These are phyloP conservation scores for Tridacna crocea DNA, from an alignment of 2,888 invertebrate species.

Conservation along the genomic window DNA sequence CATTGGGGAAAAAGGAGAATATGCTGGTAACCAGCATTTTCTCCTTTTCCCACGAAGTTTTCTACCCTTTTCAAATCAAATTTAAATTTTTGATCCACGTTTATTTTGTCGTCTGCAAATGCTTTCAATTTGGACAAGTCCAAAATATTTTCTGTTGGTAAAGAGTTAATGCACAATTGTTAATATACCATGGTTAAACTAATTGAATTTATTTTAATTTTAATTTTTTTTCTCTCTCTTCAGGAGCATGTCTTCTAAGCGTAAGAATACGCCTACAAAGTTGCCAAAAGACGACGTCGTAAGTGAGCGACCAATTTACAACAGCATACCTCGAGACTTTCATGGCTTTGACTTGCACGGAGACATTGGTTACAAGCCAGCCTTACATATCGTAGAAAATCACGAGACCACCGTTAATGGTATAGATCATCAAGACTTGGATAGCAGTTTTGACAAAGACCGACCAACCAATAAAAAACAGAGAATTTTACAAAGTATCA, in stretches of 20 bases:
- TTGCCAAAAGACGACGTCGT: conserved; percentile 89
- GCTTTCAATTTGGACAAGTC: too few relatives aligned
- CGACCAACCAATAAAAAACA: conserved; percentile 77
- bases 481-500: conserved; percentile 77
- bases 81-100: too few relatives aligned
- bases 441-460: conserved; percentile 66
- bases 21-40: too few relatives aligned
- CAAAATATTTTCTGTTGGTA: too few relatives aligned
- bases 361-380: conserved; percentile 48
- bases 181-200: too few relatives aligned
- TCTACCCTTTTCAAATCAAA: too few relatives aligned
- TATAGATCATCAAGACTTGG: conserved; percentile 64
- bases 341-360: conserved; percentile 60
- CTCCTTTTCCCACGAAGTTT: too few relatives aligned
- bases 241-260: conserved; percentile 96
- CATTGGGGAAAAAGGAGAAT: too few relatives aligned
- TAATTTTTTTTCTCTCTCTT: conserved; percentile 38
- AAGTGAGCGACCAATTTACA: conserved; percentile 67
- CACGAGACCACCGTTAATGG: conserved; percentile 63
- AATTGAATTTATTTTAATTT: too few relatives aligned
- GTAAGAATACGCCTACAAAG: conserved; percentile 97
- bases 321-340: conserved; percentile 58
- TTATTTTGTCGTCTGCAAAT: too few relatives aligned
- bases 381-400: conserved; percentile 56
- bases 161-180: too few relatives aligned